Base-by-base conservation (phyloP, 1,140 invertebrate species). In the Ceratosolen solmsi region DNA sequence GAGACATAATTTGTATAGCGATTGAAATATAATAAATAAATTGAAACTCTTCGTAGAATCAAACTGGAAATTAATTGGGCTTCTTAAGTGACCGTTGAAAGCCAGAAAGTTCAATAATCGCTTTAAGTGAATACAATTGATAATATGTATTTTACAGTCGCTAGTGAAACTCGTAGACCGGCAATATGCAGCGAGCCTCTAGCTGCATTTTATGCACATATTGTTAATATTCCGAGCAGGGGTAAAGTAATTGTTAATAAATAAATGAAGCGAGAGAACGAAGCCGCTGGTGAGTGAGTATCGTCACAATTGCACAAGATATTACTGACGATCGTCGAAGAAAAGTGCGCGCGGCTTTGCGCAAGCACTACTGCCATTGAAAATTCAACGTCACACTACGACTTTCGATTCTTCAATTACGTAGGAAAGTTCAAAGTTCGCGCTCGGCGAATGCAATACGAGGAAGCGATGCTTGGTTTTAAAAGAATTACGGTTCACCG, bases 51-150 rank as follows among this genome's bases (percentile, higher is more conserved):
- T 30, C 7, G 1, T 63, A 33, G 27, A 63, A 33, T 63, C 20
- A 68, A 68, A 8, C 63, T 38, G 33, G 63, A 68, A 38, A 68
- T 68, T 68, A 68, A 68, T 68, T 68, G 63, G 5, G 17, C 22
- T 38, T 68, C 38, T 68, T 38, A 22, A 68, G 33, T 68, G 27
- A 68, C 33, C 63, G 15, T 4, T 38, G 17, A 68, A 68, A 38
- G 63, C n/a, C 63, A 68, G n/a, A 11, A 68, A 68, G 63, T 68
- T 68, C 63, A 68, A 68, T 68, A 68, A 68, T 68, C 27, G 17
- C 33, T 68, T 38, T n/a, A 68, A 68, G 9, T 22, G 20, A 68
- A 38, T 68, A 38, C 20, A 38, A 68, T 68, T 68, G 63, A 68
- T 68, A 68, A 68, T 22, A n/a, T 22, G 22, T 68, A 38, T 38